Conservation (phyloP, 2,797 vertebrate genomes). For the Sphenopsis melanotis region DNA sequence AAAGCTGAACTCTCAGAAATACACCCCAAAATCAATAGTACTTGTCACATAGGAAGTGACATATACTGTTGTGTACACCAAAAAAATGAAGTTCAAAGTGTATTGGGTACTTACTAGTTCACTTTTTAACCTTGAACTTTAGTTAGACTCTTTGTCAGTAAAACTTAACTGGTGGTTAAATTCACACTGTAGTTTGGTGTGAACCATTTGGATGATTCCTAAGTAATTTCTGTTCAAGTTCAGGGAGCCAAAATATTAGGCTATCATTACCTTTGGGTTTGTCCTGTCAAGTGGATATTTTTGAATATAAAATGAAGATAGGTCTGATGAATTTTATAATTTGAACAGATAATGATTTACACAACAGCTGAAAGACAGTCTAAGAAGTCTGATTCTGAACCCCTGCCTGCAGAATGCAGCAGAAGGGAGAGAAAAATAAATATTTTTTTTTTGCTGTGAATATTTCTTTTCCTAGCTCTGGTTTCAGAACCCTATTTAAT, state of each 20-base stretch:
- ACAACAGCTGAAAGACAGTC: background rate
- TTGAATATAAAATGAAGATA: background rate
- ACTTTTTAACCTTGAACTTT: background rate
- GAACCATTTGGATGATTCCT: background rate
- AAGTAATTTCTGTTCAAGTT: background rate
- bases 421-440: background rate
- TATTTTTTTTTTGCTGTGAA: background rate
- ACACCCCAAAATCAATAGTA: background rate
- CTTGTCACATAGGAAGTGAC: background rate
- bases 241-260: background rate
- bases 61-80: background rate
- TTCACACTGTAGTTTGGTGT: background rate
- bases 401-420: background rate
- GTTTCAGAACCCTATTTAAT: background rate
- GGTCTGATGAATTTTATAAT: background rate
- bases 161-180: background rate
- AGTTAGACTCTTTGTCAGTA: background rate
- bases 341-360: background rate
- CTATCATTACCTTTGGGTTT: background rate
- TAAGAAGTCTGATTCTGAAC: background rate
- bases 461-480: background rate
- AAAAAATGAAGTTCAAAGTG: background rate
- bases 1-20: background rate
- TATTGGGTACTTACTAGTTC: background rate
- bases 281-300: background rate